Evolutionary conservation across 2,113 vertebrate genomes (phyloP).

Genomic region (Raja brachyura): DNA sequence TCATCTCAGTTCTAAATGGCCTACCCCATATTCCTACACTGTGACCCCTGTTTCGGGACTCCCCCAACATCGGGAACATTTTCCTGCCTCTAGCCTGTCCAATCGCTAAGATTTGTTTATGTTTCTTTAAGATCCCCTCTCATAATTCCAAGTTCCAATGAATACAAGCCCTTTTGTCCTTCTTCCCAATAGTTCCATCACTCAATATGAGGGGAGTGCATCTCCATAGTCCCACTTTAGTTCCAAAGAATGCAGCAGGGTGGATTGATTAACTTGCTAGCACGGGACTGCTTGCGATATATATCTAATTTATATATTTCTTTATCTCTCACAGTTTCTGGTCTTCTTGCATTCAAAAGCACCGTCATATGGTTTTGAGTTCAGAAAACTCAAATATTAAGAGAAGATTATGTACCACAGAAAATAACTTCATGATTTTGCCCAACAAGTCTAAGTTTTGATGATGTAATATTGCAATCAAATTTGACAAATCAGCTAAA

Average conservation of each 20-base stretch:
- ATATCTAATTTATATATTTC: background rate
- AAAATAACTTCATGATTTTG: background rate
- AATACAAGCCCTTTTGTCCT: too few relatives aligned
- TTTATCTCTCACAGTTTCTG: background rate
- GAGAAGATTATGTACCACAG: background rate
- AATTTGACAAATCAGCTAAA: background rate
- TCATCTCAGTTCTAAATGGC: too few relatives aligned
- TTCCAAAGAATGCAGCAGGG: background rate
- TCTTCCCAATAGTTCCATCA: conserved; percentile 6
- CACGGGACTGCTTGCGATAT: background rate
- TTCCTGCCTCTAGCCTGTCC: too few relatives aligned
- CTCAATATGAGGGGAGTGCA: background rate
- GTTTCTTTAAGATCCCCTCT: too few relatives aligned
- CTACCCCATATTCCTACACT: too few relatives aligned
- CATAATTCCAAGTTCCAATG: too few relatives aligned
- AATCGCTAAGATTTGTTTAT: too few relatives aligned
- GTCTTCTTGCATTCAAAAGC: background rate
- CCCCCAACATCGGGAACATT: too few relatives aligned
- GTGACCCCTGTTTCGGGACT: too few relatives aligned
- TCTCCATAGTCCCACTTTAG: background rate
- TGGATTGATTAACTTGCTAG: too few relatives aligned
- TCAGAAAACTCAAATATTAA: background rate
- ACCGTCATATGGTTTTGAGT: background rate
- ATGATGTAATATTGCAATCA: background rate
- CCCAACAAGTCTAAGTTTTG: background rate